These are phyloP conservation scores for Samia ricini DNA, from an alignment of 1,140 invertebrate species.

Conservation along the genomic window DNA sequence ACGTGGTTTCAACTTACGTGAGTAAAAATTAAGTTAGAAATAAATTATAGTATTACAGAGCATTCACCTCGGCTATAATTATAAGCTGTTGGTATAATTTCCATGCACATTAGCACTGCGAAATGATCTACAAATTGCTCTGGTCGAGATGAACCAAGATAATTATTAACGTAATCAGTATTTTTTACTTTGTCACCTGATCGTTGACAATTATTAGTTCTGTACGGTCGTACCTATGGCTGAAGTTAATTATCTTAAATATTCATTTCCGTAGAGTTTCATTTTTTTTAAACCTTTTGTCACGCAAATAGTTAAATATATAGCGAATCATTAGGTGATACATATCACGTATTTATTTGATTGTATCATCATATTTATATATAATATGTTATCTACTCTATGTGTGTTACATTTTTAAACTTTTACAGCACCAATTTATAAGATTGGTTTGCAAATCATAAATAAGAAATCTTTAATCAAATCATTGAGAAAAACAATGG, in stretches of 20 bases:
- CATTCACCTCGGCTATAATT: conserved; percentile 59
- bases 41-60: conserved; percentile 50
- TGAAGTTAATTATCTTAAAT: neutral
- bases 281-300: neutral
- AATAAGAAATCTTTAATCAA: too few species aligned
- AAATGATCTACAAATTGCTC: conserved; percentile 63
- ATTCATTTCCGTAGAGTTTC: neutral
- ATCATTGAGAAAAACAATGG: too few species aligned
- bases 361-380: too few species aligned
- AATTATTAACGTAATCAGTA: conserved; percentile 56
- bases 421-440: too few species aligned
- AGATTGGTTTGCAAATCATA: too few species aligned
- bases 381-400: too few species aligned
- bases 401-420: too few species aligned
- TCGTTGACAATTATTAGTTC: conserved; percentile 15
- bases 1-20: neutral
- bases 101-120: conserved; percentile 60
- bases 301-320: neutral
- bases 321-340: neutral
- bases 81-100: conserved; percentile 61
- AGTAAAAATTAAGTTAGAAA: conserved; percentile 40
- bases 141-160: conserved; percentile 44
- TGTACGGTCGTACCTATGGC: neutral
- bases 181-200: conserved; percentile 50
- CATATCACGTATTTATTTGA: neutral